Percentiles rank a stretch among this genome's conserved stretches.
phyloP scores from a whole-genome alignment of 2,888 invertebrate genomes.

The Dryococelus australis region DNA sequence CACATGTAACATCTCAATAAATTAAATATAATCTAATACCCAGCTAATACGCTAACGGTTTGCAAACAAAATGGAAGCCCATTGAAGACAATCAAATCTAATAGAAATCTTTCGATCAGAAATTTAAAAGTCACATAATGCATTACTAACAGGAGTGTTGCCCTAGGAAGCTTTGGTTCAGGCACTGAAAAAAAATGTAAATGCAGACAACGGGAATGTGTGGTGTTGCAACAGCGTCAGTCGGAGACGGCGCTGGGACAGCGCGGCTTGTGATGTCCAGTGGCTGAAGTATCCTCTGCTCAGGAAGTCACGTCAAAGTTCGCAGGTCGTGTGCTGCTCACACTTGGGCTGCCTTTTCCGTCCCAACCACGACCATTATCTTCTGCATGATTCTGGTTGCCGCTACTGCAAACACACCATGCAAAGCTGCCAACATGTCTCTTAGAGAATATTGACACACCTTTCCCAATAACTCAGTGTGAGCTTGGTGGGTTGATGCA shows the following conservation, averaged over 20 bases:
- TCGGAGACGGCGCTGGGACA: neutral
- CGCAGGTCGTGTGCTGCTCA: constrained; percentile 56
- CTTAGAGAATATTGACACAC: neutral
- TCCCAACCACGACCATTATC: constrained; percentile 76
- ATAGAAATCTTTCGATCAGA: too few relatives aligned
- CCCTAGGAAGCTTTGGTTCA: neutral
- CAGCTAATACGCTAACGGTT: neutral
- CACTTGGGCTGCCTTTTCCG: constrained; percentile 73
- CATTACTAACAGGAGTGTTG: neutral
- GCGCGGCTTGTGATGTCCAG: neutral
- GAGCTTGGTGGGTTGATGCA: too few relatives aligned
- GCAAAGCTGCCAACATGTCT: neutral
- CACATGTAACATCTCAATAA: neutral
- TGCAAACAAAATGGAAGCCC: neutral
- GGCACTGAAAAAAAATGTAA: too few relatives aligned
- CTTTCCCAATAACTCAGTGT: neutral
- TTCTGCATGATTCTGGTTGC: constrained; percentile 73
- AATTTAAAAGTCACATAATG: too few relatives aligned
- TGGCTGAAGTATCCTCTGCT: neutral
- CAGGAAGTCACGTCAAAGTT: neutral
- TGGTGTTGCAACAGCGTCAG: neutral
- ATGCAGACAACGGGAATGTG: too few relatives aligned
- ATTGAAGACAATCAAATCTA: neutral
- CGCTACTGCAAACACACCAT: constrained; percentile 60
- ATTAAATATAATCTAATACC: neutral